Base-by-base conservation (phyloP, 2,888 invertebrate species). In the Drosophila suboccidentalis region DNA sequence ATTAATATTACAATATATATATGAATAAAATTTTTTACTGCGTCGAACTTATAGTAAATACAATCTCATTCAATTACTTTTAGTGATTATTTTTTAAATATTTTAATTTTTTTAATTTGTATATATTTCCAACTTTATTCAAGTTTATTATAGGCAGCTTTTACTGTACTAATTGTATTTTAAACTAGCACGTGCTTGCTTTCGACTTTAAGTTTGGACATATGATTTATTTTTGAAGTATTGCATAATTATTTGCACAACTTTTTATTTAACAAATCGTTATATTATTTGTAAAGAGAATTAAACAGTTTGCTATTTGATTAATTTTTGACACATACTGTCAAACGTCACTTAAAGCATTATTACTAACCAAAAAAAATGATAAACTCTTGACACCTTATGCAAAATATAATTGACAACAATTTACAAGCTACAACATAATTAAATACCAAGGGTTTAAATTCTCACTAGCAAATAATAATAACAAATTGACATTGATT, bases 401-500 rank as follows among this genome's bases (percentile, higher is more conserved):
- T 19, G 19, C 3, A 19, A 19, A 10, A 19, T 6, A 46, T 10
- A 29, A 26, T 46, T 46, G 46, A 46, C n/a, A 29, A 29, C n/a
- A 46, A 26, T n/a, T 46, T 8, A 22, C 44, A 26, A 51, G 10
- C 19, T 11, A 9, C 3, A 32, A 47, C 47, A 15, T 39, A 17
- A 19, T 36, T 22, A 5, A 19, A 22, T 19, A 4, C 9, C 22
- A 38, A 51, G 5, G 4, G 4, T 32, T 53, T 53, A 2, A 10
- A 26, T 26, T 39, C 22, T 41, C 29, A 54, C 41, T 32, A 19
- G 43, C 32, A 55, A 43, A 43, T 17, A 17, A n/a, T n/a, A n/a
- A n/a, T n/a, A n/a, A n/a, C n/a, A n/a, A n/a, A n/a, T n/a, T 13
- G 5, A 54, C 19, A 10, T 32, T 41, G 32, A n/a, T 6, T 6